Evolutionary conservation across 2,113 vertebrate species (phyloP).

Genomic region (Spilogale gracilis): DNA sequence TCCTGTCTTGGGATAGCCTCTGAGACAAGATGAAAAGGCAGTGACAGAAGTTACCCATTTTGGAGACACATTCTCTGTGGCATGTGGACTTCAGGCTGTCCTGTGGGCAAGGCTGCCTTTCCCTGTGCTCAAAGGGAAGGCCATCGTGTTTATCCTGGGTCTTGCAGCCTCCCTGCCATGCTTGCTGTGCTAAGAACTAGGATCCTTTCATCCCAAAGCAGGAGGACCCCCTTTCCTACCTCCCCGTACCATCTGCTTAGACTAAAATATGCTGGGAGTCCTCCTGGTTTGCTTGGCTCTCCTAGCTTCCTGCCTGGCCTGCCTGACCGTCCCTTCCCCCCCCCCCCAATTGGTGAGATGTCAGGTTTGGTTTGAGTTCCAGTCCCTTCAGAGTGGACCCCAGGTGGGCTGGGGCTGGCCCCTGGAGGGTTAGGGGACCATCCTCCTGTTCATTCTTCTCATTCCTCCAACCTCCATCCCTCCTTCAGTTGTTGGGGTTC

Average conservation of each 20-base stretch:
- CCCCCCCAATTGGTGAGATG: not conserved
- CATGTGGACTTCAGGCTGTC: not conserved
- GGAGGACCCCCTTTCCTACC: not conserved
- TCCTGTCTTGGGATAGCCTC: not conserved
- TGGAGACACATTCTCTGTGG: not conserved
- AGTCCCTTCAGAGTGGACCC: not conserved
- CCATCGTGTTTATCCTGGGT: not conserved
- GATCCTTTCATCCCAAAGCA: constrained; percentile 20
- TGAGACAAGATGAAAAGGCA: not conserved
- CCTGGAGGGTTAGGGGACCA: constrained; percentile 55
- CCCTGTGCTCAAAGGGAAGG: not conserved
- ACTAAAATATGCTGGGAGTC: constrained; percentile 48
- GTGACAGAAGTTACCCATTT: not conserved
- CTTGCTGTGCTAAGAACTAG: not conserved
- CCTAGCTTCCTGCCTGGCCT: not conserved
- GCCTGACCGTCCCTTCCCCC: not conserved
- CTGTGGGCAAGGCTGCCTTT: not conserved
- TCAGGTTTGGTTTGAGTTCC: not conserved
- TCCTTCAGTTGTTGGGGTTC: constrained; percentile 19
- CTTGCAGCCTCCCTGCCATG: not conserved
- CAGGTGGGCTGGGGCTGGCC: not conserved
- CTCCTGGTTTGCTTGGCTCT: not conserved
- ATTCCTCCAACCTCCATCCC: constrained; percentile 55
- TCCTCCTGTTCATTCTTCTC: constrained; percentile 18
- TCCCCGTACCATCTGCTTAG: not conserved